Evolutionary conservation across 2,113 vertebrate genomes (phyloP), one percentile per base, ranked within the genome.

Genomic region (Theristicus caerulescens): DNA sequence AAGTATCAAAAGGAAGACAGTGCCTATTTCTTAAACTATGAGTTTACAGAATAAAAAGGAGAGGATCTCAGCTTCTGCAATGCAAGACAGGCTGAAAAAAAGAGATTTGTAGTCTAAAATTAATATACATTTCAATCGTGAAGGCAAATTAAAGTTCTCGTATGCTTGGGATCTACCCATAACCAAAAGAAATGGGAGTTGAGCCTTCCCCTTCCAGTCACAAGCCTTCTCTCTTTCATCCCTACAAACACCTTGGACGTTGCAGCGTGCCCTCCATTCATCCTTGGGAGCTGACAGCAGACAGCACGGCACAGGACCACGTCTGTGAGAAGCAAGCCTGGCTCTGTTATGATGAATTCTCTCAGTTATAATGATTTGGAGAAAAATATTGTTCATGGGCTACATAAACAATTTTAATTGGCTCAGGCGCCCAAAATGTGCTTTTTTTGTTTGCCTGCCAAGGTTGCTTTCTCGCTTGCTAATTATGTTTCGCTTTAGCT

Each of bases 351-450:
- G 95, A 93, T 95, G 59, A 94, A 94, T 97, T 96, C 96, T 96
- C 96, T 81, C 74, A 20, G 73, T 96, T 91, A 88, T 90, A 97
- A 97, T 82, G 95, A 96, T 98, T 97, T 74, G 89, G 95, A 97
- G 96, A 97, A 98, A 98, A 98, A 98, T 97, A 97, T 94, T 97
- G 94, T 97, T 98, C 94, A 62, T 88, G 96, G 94, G 92, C 97
- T 97, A 86, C 97, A 97, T 98, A 98, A 98, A 98, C 97, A 98
- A 97, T 98, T 98, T 98, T 98, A 98, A 98, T 98, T 98, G 98
- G 98, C 97, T 97, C 55, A n/a, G 96, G 90, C 54, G 31, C 96
- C 96, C 93, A 77, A 98, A 98, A 98, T 98, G 97, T 98, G 98
- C 96, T 98, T 97, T 98, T 98, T 97, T 98, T 98, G 98, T 98